Evolutionary conservation across 2,888 invertebrate species (phyloP).

Genomic region (Melieria crassipennis): DNA sequence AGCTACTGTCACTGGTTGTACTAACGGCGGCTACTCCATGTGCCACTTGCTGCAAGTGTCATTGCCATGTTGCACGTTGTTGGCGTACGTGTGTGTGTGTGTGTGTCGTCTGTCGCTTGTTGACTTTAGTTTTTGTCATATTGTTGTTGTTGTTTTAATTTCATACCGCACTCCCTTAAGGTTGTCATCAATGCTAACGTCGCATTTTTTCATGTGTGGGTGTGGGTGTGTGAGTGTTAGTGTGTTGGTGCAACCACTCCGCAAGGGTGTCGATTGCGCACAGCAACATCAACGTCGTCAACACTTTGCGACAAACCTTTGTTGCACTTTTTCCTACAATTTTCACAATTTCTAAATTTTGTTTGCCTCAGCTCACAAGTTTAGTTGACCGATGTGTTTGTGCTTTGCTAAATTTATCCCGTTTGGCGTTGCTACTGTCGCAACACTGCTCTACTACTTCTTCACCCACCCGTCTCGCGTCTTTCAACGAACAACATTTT

Average conservation of each 20-base stretch:
- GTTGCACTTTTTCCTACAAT: conserved; percentile 8
- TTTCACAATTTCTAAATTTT: neutral
- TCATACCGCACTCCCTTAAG: neutral
- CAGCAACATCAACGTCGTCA: conserved; percentile 15
- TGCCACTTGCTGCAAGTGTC: neutral
- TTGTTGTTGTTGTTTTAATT: neutral
- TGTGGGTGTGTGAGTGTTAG: neutral
- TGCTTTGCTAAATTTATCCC: too few relatives aligned
- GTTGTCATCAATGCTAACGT: neutral
- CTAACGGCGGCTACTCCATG: neutral
- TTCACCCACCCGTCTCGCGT: too few relatives aligned
- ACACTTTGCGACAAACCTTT: conserved; percentile 26
- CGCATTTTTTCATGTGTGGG: too few relatives aligned
- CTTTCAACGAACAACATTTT: too few relatives aligned
- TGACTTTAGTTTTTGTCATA: neutral
- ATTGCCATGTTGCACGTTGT: neutral
- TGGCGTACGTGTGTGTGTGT: neutral
- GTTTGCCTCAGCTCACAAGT: neutral
- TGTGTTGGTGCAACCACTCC: neutral
- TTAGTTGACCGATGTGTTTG: too few relatives aligned
- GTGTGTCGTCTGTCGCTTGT: neutral
- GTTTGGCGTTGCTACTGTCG: neutral
- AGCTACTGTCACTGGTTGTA: too few relatives aligned
- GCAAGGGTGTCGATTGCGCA: conserved; percentile 16
- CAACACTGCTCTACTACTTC: neutral